phyloP scores from a whole-genome alignment of 2,888 invertebrate species.

The Thereva unica region DNA sequence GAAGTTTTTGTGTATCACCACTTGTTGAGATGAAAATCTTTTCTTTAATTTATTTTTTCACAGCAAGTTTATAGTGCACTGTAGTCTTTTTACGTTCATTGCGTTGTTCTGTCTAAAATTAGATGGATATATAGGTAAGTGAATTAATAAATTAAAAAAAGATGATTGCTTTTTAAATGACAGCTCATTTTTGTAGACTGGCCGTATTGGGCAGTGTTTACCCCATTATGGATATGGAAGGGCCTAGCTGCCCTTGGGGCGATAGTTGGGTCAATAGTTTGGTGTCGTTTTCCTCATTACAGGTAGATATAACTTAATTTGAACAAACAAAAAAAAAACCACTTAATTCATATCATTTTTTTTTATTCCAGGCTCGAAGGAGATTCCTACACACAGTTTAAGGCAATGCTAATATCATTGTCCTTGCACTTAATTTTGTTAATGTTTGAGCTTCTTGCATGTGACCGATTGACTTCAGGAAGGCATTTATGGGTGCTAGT shows the following conservation, averaged over 20 bases:
- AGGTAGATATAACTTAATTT: slow-evolving; percentile 62
- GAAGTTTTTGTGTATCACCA: slow-evolving; percentile 7
- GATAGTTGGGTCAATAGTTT: slow-evolving; percentile 88
- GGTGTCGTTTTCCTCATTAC: slow-evolving; percentile 96
- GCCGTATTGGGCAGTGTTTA: slow-evolving; percentile 96
- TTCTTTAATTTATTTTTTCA: slow-evolving; percentile 52
- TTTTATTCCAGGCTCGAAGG: slow-evolving; percentile 80
- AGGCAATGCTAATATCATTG: slow-evolving; percentile 95
- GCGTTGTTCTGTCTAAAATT: slow-evolving; percentile 86
- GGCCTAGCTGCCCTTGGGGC: slow-evolving; percentile 81
- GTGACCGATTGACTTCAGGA: slow-evolving; percentile 88
- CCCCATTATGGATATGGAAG: slow-evolving; percentile 98
- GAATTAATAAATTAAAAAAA: not conserved
- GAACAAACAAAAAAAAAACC: not conserved
- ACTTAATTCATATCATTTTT: slow-evolving; percentile 29
- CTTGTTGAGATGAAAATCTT: slow-evolving; percentile 31
- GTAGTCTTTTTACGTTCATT: slow-evolving; percentile 89
- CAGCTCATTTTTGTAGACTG: slow-evolving; percentile 62
- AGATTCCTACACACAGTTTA: slow-evolving; percentile 95
- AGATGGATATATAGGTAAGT: slow-evolving; percentile 73
- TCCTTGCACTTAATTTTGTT: slow-evolving; percentile 91
- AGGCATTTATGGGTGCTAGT: slow-evolving; percentile 88
- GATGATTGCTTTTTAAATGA: not conserved
- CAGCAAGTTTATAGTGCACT: slow-evolving; percentile 97
- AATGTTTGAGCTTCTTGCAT: slow-evolving; percentile 95